These are phyloP conservation scores for Melopsittacus undulatus DNA, from an alignment of 2,797 vertebrate genomes.

Conservation along the genomic window DNA sequence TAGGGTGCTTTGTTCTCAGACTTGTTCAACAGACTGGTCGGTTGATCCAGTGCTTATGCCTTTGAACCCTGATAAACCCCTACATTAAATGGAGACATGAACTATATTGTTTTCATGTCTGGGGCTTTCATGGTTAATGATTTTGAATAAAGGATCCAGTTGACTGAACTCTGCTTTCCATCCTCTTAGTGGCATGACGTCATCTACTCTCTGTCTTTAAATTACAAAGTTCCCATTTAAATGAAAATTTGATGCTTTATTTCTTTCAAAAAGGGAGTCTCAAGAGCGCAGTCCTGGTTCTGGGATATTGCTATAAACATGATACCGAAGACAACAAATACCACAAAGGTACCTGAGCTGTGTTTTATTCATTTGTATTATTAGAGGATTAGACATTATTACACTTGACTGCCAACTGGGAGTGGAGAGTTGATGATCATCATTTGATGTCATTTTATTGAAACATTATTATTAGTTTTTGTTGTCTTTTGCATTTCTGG, in stretches of 20 bases:
- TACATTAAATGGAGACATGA: background rate
- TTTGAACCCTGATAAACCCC: background rate
- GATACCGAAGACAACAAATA: conserved; percentile 61
- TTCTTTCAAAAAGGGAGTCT: conserved; percentile 80
- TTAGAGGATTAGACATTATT: background rate
- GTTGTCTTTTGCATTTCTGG: background rate
- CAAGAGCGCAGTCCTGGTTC: conserved; percentile 86
- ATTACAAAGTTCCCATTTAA: background rate
- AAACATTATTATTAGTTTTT: background rate
- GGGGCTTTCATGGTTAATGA: background rate
- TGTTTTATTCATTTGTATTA: background rate
- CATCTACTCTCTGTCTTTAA: background rate
- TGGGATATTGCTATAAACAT: conserved; percentile 81
- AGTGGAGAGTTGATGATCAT: background rate
- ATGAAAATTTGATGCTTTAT: background rate
- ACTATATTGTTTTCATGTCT: background rate
- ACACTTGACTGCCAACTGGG: background rate
- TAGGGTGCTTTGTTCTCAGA: background rate
- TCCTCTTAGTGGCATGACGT: background rate
- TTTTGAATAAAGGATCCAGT: background rate
- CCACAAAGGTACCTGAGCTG: conserved; percentile 76
- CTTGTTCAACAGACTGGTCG: background rate
- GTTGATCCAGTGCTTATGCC: background rate
- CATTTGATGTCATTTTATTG: background rate
- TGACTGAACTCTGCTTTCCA: background rate